A percentile compares a stretch with the other conserved stretches of the same genome.
Evolutionary conservation across 2,888 invertebrate genomes (phyloP).

Genomic region (Luperina testacea): DNA sequence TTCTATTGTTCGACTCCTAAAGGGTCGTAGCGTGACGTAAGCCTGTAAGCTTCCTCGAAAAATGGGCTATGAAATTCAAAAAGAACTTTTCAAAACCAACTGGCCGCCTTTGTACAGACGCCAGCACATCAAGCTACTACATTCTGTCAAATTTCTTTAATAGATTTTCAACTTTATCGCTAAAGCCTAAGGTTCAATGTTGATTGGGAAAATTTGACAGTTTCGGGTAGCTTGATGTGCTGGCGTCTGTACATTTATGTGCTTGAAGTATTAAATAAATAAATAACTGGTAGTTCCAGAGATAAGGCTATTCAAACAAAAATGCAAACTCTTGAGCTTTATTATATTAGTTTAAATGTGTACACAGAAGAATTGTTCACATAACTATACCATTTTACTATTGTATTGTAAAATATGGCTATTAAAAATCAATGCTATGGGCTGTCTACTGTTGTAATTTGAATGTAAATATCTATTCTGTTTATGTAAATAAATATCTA

Average conservation of each 20-base stretch:
- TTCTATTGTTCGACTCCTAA: background rate
- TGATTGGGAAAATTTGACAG: too few species aligned
- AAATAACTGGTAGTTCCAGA: background rate
- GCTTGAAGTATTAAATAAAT: too few species aligned
- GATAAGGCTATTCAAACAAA: background rate
- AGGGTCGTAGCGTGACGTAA: background rate
- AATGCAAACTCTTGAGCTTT: background rate
- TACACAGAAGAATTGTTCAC: background rate
- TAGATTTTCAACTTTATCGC: too few species aligned
- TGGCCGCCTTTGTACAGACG: too few species aligned
- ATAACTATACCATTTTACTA: conserved; percentile 8
- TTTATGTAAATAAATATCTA: background rate
- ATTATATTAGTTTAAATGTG: background rate
- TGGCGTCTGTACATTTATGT: too few species aligned
- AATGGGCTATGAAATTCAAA: background rate
- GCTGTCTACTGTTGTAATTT: background rate
- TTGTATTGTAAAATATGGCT: conserved; percentile 26
- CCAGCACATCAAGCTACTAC: too few species aligned
- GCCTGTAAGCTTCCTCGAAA: background rate
- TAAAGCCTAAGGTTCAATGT: too few species aligned
- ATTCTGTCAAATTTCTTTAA: too few species aligned
- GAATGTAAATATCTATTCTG: conserved; percentile 6
- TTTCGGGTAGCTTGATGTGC: too few species aligned
- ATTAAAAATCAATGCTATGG: background rate
- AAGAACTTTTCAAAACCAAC: rapidly evolving